These are phyloP conservation scores for Andrena flavipes DNA, from an alignment of 2,888 invertebrate species.

Conservation along the genomic window DNA sequence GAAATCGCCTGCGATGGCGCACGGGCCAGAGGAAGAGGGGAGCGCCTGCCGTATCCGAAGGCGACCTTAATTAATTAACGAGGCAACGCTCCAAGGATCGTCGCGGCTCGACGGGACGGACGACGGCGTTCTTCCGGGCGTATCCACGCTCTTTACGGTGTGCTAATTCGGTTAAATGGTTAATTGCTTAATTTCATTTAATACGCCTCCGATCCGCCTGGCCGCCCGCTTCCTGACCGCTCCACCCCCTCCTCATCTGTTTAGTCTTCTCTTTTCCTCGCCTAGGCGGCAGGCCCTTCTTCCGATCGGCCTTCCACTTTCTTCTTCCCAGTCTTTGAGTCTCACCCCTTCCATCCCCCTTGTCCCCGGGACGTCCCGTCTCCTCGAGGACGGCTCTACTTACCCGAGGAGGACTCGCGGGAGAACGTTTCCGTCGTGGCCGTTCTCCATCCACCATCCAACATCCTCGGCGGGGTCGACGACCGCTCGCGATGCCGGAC, in stretches of 20 bases:
- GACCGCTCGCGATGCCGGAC: slow-evolving; percentile 74
- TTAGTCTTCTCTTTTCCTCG: slow-evolving; percentile 22
- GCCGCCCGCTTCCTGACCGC: slow-evolving; percentile 64
- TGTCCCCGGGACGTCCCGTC: slow-evolving; percentile 46
- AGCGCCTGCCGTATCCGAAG: slow-evolving; percentile 54
- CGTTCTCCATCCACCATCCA: slow-evolving; percentile 61
- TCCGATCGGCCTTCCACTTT: slow-evolving; percentile 52
- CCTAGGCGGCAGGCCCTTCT: slow-evolving; percentile 28
- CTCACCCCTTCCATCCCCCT: neutral
- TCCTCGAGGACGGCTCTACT: slow-evolving; percentile 59
- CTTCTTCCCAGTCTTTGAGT: slow-evolving; percentile 42
- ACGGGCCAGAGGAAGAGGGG: slow-evolving; percentile 28
- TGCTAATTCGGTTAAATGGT: slow-evolving; percentile 83
- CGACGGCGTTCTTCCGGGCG: slow-evolving; percentile 65
- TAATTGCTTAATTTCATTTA: slow-evolving; percentile 83
- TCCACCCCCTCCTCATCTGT: slow-evolving; percentile 17
- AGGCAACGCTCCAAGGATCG: slow-evolving; percentile 72
- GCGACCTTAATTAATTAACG: slow-evolving; percentile 81
- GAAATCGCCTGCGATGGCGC: slow-evolving; percentile 15
- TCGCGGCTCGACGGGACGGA: slow-evolving; percentile 49
- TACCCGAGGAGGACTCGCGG: slow-evolving; percentile 63
- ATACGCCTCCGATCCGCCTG: slow-evolving; percentile 77
- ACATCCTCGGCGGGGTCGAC: slow-evolving; percentile 71
- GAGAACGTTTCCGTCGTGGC: slow-evolving; percentile 69
- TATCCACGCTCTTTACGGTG: slow-evolving; percentile 72